phyloP scores from a whole-genome alignment of 64 coral and sea anemone species.

The Acropora yongei region DNA sequence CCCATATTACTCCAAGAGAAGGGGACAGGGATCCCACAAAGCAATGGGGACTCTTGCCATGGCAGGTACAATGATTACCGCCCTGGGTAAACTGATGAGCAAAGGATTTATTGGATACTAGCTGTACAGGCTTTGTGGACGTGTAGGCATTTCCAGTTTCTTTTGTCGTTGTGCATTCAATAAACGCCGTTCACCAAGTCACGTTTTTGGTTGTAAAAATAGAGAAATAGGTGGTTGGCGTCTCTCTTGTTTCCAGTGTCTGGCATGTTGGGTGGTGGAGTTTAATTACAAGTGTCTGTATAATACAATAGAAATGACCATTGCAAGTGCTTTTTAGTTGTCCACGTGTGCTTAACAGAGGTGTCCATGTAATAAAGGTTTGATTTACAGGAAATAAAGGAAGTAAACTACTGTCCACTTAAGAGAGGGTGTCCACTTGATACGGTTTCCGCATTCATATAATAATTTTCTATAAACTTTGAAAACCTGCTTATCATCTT shows the following conservation, averaged over 20 bases:
- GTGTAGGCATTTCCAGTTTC: slow-evolving; percentile 6
- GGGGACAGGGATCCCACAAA: too few species aligned
- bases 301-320: slow-evolving; percentile 16
- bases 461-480: too few species aligned
- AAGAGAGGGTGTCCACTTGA: too few species aligned
- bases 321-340: background rate
- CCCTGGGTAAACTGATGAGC: background rate
- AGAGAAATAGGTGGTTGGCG: slow-evolving; percentile 14
- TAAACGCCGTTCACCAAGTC: slow-evolving; percentile 6
- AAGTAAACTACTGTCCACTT: too few species aligned
- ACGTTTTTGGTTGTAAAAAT: slow-evolving; percentile 1
- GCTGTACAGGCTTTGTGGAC: slow-evolving; percentile 8
- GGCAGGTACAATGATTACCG: too few species aligned
- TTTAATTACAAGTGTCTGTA: slow-evolving; percentile 9
- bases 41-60: too few species aligned
- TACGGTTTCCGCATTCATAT: too few species aligned
- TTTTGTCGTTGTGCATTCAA: slow-evolving; percentile 12
- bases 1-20: too few species aligned
- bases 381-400: background rate
- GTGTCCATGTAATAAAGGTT: background rate
- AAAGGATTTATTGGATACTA: background rate
- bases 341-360: background rate
- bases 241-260: slow-evolving; percentile 2
- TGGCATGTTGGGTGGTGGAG: slow-evolving; percentile 4
- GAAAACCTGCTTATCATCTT: too few species aligned